These are phyloP conservation scores for Dascillus cervinus DNA, from an alignment of 2,888 invertebrate species.

Conservation along the genomic window DNA sequence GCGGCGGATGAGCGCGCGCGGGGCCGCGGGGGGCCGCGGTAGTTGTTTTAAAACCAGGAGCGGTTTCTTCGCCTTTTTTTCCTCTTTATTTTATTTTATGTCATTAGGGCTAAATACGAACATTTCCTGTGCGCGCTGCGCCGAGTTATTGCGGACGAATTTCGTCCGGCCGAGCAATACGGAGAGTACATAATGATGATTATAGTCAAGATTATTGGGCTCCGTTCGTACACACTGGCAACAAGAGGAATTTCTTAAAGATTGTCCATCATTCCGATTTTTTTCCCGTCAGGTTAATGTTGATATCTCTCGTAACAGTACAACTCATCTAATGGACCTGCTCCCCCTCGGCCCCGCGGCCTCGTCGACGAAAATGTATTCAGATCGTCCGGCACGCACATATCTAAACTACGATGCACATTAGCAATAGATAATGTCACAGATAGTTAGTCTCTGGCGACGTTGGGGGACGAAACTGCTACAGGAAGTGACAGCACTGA, in stretches of 20 bases:
- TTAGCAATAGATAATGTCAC: constrained; percentile 27
- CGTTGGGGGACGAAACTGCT: constrained; percentile 21
- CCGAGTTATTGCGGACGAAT: constrained; percentile 14
- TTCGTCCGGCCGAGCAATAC: too few relatives aligned
- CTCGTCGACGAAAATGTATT: not conserved
- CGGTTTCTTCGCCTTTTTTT: not conserved
- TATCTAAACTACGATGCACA: constrained; percentile 20
- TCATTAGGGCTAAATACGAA: constrained; percentile 22
- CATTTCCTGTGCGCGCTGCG: constrained; percentile 21
- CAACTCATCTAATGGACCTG: too few relatives aligned
- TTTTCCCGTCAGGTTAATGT: too few relatives aligned
- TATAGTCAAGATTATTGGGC: too few relatives aligned
- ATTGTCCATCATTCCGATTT: too few relatives aligned
- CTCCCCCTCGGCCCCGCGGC: not conserved
- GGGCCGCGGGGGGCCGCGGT: not conserved
- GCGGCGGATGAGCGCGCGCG: too few relatives aligned
- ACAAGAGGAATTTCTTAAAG: too few relatives aligned
- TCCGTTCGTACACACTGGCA: too few relatives aligned
- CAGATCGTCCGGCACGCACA: not conserved
- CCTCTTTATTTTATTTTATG: constrained; percentile 19
- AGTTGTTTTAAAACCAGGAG: not conserved
- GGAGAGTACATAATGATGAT: constrained; percentile 24
- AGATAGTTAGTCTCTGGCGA: constrained; percentile 26
- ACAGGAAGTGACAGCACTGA: constrained; percentile 40
- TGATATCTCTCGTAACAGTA: too few relatives aligned